phyloP scores from a whole-genome alignment of 2,888 invertebrate genomes.

The Diplazon laetatorius region DNA sequence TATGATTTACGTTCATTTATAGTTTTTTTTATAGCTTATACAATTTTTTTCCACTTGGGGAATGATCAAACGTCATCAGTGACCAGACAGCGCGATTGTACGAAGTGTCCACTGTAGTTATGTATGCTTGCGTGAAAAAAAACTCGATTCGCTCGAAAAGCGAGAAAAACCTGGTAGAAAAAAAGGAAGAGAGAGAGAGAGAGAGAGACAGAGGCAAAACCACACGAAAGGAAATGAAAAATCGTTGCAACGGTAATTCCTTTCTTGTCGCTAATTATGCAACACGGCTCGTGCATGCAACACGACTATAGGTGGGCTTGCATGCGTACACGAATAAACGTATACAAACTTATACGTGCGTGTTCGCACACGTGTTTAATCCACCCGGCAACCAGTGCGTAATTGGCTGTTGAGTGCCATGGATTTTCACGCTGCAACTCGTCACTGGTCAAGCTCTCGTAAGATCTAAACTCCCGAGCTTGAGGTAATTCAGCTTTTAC shows the following conservation, averaged over 20 bases:
- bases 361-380: slow-evolving; percentile 25
- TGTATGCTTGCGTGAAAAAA: no score
- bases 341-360: not conserved
- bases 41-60: no score
- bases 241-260: slow-evolving; percentile 66
- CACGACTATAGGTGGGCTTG: slow-evolving; percentile 14
- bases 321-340: not conserved
- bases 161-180: slow-evolving; percentile 2
- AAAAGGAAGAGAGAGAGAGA: slow-evolving; percentile 7
- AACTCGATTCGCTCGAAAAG: slow-evolving; percentile 1
- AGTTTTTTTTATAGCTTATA: no score
- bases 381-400: slow-evolving; percentile 25
- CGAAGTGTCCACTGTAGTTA: no score
- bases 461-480: not conserved
- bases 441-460: slow-evolving; percentile 1
- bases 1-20: no score
- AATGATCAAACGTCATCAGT: no score
- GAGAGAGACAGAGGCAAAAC: not conserved
- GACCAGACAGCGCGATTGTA: no score
- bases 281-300: slow-evolving; percentile 57
- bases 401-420: slow-evolving; percentile 32
- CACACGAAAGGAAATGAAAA: slow-evolving; percentile 47
- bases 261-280: slow-evolving; percentile 66
- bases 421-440: slow-evolving; percentile 39
- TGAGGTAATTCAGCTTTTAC: not conserved